Evolutionary conservation across 2,797 vertebrate species (phyloP).

Genomic region (Apodemus agrarius): DNA sequence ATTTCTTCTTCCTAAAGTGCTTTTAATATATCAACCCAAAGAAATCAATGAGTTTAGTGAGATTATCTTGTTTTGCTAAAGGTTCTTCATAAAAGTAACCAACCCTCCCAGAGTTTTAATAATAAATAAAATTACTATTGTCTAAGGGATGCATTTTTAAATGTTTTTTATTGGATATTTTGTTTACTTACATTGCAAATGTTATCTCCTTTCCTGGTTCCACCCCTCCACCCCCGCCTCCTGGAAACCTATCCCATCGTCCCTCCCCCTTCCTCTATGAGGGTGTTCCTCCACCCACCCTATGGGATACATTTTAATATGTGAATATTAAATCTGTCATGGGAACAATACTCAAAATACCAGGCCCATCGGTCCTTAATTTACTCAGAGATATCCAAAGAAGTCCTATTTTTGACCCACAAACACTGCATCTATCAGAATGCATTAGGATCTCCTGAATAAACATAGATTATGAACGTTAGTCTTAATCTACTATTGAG

Average conservation of each 20-base stretch:
- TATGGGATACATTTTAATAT: background rate
- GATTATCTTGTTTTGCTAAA: background rate
- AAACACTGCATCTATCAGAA: background rate
- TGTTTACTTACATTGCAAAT: too few species aligned
- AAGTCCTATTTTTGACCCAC: background rate
- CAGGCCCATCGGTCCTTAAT: background rate
- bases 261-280: too few species aligned
- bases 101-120: background rate
- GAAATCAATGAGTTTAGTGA: background rate
- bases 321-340: background rate
- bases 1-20: background rate
- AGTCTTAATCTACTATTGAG: background rate
- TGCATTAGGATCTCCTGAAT: background rate
- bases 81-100: background rate
- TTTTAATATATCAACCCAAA: background rate
- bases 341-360: background rate
- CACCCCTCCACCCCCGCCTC: too few species aligned
- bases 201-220: too few species aligned
- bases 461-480: background rate
- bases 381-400: background rate
- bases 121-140: background rate
- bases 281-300: too few species aligned
- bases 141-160: background rate
- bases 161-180: too few species aligned
- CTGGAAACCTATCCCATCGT: too few species aligned